Evolutionary conservation across 2,113 vertebrate genomes (phyloP).

Genomic region (Actenoides lindsayi): DNA sequence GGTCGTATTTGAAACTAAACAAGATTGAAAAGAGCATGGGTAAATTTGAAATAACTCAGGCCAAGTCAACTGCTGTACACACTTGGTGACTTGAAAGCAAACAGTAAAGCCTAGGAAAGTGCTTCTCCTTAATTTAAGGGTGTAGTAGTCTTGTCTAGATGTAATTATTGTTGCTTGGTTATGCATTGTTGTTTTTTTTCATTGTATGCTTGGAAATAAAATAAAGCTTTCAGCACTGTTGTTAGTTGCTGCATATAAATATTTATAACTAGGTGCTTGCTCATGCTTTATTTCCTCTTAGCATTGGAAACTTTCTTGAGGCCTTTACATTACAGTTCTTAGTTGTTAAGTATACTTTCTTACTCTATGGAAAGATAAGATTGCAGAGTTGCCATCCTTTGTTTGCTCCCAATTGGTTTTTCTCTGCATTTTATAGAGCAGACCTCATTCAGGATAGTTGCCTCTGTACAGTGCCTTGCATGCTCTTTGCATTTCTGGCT

Average conservation of each 20-base stretch:
- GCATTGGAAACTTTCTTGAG: not conserved
- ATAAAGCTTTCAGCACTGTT: not conserved
- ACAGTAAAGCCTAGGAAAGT: not conserved
- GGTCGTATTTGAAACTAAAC: not conserved
- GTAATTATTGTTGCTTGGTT: conserved; percentile 11
- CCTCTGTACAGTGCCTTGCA: not conserved
- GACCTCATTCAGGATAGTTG: not conserved
- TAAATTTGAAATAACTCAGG: not conserved
- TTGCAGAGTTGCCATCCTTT: not conserved
- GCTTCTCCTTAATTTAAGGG: not conserved
- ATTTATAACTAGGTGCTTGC: not conserved
- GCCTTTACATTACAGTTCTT: not conserved
- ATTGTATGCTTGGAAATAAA: not conserved
- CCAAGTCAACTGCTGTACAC: not conserved
- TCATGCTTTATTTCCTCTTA: not conserved
- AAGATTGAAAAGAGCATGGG: not conserved
- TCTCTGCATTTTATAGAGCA: not conserved
- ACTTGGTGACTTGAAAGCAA: not conserved
- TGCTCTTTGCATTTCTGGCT: not conserved
- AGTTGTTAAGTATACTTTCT: not conserved
- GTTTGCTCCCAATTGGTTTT: not conserved
- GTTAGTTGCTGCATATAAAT: not conserved
- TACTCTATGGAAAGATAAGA: not conserved
- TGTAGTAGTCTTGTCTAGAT: not conserved
- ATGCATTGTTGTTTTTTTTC: not conserved